These are phyloP conservation scores for human (Homo sapiens) DNA, from an alignment of 2,113 vertebrate genomes.

Conservation along the genomic window GRCh38 chr3:68960001-68960500, in stretches of 20 bases:
- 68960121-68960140: background rate
- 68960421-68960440: too few species aligned
- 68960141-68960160: background rate
- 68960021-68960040: background rate
- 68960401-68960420: too few species aligned
- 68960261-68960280: too few species aligned
- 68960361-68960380: too few species aligned
- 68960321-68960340: too few species aligned
- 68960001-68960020: background rate
- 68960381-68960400: too few species aligned
- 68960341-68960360: too few species aligned
- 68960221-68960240: background rate
- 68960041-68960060: background rate
- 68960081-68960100: background rate
- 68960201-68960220: background rate
- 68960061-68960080: background rate
- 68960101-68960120: background rate
- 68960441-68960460: too few species aligned
- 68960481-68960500: too few species aligned
- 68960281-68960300: too few species aligned
- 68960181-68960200: fast-evolving
- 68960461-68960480: too few species aligned
- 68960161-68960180: background rate
- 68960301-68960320: too few species aligned
- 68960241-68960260: background rate